Base-by-base conservation (phyloP, 2,888 invertebrate species). In the Drosophila anomalata region DNA sequence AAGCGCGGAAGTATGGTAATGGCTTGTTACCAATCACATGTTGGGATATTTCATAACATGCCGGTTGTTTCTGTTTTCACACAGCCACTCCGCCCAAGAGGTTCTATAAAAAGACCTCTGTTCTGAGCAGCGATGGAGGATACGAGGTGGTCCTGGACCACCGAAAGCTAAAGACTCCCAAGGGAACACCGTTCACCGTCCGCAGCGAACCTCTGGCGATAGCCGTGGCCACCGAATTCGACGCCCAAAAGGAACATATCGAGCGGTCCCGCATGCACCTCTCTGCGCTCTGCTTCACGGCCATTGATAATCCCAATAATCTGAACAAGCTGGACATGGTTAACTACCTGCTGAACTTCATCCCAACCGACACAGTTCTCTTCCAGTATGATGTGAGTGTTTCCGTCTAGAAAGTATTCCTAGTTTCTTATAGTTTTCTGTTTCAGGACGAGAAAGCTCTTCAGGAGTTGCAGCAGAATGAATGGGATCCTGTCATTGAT, bases 171-270 rank as follows among this genome's bases (percentile, higher is more conserved):
- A 98, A 98, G 92, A 99, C 99, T 2, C 99, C 98, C 0, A 94
- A 94, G 80, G 98, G 98, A 2, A 93, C 94, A 65, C 91, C 95
- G 8, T 95, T 99, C 77, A 92, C 93, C 69, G 95, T 98, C 0
- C 94, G 95, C 24, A 97, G 94, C 91, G 97, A 99, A 92, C 95
- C 96, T 0, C 92, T 99, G 54, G 99, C 99, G 1, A 93, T 98
- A 68, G 98, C 97, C 17, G 95, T 99, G 50, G 98, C 99, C 1
- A 94, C 96, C 29, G 99, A 99, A 93, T 99, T 99, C 97, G 96
- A 97, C 83, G 93, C 95, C 6, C 99, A 99, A 91, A 94, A 94
- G 73, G 95, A 96, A 26, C 92, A 93, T 57, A 96, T 99, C 75
- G 92, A 95, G 67, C 95, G 94, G 81, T 95, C 95, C 51, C 93